Evolutionary conservation across 2,113 vertebrate species (phyloP).

Genomic region (Terrapene triunguis): DNA sequence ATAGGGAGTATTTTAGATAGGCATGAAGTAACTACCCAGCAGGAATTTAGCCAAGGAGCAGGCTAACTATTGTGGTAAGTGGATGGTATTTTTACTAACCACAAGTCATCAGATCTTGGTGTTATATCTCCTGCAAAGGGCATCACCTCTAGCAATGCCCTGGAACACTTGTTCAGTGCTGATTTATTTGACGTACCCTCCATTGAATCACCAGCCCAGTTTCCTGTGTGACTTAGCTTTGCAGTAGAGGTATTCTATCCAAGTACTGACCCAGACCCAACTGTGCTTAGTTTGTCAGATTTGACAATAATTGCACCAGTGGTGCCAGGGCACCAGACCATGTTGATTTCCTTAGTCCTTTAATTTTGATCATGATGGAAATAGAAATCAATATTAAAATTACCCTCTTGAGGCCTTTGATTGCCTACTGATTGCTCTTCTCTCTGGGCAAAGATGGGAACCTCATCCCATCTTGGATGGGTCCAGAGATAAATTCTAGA

Average conservation of each 20-base stretch:
- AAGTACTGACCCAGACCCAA: fast-evolving
- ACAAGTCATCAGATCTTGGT: neutral
- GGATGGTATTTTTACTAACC: neutral
- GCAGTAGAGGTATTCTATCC: neutral
- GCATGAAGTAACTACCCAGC: fast-evolving
- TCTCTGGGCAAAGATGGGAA: neutral
- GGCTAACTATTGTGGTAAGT: neutral
- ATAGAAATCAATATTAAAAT: neutral
- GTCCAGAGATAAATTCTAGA: neutral
- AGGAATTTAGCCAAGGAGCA: neutral
- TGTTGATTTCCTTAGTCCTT: neutral
- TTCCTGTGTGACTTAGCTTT: fast-evolving
- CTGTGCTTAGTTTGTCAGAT: neutral
- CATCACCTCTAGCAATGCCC: neutral
- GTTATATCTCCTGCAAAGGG: neutral
- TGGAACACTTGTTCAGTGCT: fast-evolving
- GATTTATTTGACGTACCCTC: neutral
- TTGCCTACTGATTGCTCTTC: neutral
- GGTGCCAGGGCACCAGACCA: neutral
- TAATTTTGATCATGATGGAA: neutral
- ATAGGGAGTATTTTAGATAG: neutral
- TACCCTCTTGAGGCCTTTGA: neutral
- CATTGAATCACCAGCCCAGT: neutral
- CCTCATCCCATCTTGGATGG: neutral
- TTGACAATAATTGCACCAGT: fast-evolving